Base-by-base conservation (phyloP, 2,888 invertebrate species). In the Isotomurus palustris region DNA sequence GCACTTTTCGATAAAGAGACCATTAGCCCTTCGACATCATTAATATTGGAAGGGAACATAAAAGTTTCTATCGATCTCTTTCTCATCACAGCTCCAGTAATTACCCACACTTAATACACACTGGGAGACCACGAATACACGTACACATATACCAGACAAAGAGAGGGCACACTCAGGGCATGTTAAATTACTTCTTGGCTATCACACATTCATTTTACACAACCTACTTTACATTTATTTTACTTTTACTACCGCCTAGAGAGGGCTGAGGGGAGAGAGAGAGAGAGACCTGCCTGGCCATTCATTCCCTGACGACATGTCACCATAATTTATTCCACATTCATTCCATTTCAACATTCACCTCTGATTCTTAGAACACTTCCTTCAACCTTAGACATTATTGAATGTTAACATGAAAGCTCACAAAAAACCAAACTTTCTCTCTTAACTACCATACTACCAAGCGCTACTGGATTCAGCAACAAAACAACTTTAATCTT, bases 21-120 rank as follows among this genome's bases (percentile, higher is more conserved):
- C 48, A 49, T 49, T 49, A 49, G 19, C 48, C 48, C 25, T 29
- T 29, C 32, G 48, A 49, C 29, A 28, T 49, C 48, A 49, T 49
- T 49, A 49, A 49, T 49, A 49, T 49, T 49, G 29, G 19, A 49
- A 21, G 19, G 22, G 32, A 49, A 32, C n/a, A 14, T 4, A 38
- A 14, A 14, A 38, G 38, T 29, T 49, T n/a, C 21, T 21, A 49
- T 49, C 48, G 35, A 49, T 49, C 22, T 47, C 28, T n/a, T 14
- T n/a, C n/a, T n/a, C n/a, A n/a, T n/a, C n/a, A n/a, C n/a, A n/a
- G n/a, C n/a, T n/a, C n/a, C n/a, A n/a, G n/a, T n/a, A n/a, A n/a
- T n/a, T n/a, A n/a, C n/a, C n/a, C n/a, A n/a, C n/a, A n/a, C n/a
- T n/a, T n/a, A n/a, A n/a, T n/a, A n/a, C n/a, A n/a, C n/a, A n/a